A percentile compares a stretch with the other conserved stretches of the same genome.
phyloP scores from a whole-genome alignment of 1,140 invertebrate species.

The Campoletis sonorensis region DNA sequence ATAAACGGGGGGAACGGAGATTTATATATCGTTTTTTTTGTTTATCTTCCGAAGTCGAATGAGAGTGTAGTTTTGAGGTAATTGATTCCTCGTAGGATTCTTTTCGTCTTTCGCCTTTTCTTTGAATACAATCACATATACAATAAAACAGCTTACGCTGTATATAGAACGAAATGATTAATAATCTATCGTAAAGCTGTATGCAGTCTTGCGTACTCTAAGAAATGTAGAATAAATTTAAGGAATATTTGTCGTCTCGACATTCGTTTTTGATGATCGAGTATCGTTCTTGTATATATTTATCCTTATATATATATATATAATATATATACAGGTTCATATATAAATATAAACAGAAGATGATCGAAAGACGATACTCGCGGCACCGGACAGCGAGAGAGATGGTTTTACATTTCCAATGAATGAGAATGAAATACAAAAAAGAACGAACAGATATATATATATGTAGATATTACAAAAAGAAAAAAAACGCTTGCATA shows the following conservation, averaged over 20 bases:
- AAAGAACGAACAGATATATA: slow-evolving; percentile 18
- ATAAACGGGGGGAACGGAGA: background rate
- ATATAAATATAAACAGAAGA: background rate
- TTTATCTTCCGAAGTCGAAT: slow-evolving; percentile 5
- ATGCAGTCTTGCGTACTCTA: slow-evolving; percentile 66
- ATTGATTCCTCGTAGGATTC: slow-evolving; percentile 12
- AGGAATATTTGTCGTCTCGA: slow-evolving; percentile 36
- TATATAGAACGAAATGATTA: slow-evolving; percentile 61
- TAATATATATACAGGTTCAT: background rate
- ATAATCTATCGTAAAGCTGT: slow-evolving; percentile 68
- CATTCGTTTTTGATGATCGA: background rate
- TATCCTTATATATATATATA: background rate
- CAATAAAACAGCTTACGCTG: slow-evolving; percentile 30
- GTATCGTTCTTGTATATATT: background rate
- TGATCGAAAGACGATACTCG: background rate
- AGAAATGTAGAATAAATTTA: slow-evolving; percentile 50
- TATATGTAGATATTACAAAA: slow-evolving; percentile 42
- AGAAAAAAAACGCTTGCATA: slow-evolving; percentile 25
- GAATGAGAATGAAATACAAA: slow-evolving; percentile 41
- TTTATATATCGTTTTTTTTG: slow-evolving; percentile 26
- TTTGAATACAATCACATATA: slow-evolving; percentile 42
- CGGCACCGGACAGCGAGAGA: slow-evolving; percentile 1
- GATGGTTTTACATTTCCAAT: slow-evolving; percentile 2
- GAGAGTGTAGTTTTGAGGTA: slow-evolving; percentile 37
- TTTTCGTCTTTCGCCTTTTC: slow-evolving; percentile 8